Base-by-base conservation (phyloP, 2,797 vertebrate genomes). In the Tokudaia tokunoshimensis region DNA sequence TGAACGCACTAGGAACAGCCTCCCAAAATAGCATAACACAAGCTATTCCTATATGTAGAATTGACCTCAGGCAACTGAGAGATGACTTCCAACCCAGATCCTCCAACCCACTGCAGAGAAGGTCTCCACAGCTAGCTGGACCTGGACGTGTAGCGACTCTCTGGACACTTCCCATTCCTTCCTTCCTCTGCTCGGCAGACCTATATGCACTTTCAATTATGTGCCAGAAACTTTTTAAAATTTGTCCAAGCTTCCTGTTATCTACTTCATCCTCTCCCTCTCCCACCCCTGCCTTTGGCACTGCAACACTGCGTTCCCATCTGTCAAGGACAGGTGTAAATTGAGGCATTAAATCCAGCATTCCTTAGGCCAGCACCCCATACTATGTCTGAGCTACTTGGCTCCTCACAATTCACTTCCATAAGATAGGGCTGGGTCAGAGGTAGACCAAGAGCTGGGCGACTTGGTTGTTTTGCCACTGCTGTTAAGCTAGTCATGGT, bases 21-120 rank as follows among this genome's bases (percentile, higher is more conserved):
- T 70, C 95, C 91, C 55, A 95, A 98, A 97, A 97, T 91, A 97
- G 97, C 83, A 94, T 31, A 67, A 94, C 89, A 47, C 67, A 72
- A 24, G 50, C 92, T 87, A 96, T 52, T 20, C 0, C 9, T 92
- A 78, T 3, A 2, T 7, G 14, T 31, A 91, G 19, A 75, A 91
- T 50, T 82, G 24, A 44, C 83, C 76, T 70, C 92, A 65, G 76
- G 72, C 95, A 63, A 50, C 47, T 50, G 94, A 98, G 82, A 85
- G 80, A 80, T 74, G 85, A 61, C 13, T 13, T 90, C 67, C 96
- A 72, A 75, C 94, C 6, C 81, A 74, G 96, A 37, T 65, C 88
- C 86, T 84, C 31, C 61, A 89, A 94, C 76, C 94, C 84, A 96
- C 78, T 82, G 12, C 6, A 31, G 63, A 93, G n/a, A 93, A 24